Evolutionary conservation across 1,140 invertebrate genomes (phyloP).

Genomic region (Brachionus koreanus): DNA sequence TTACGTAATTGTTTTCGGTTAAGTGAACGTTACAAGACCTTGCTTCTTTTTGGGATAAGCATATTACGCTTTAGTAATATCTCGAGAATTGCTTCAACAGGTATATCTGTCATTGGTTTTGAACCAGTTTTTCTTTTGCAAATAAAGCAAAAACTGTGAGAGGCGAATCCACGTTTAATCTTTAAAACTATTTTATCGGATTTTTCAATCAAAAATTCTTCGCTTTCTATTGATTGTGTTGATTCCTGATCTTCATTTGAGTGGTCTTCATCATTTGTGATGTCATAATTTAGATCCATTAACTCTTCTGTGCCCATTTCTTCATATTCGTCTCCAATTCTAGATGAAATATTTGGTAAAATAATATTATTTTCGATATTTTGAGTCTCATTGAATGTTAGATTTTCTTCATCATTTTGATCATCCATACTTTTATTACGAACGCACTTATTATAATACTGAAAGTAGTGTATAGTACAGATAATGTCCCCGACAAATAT

Average conservation of each 20-base stretch:
- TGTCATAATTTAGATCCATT: too few species aligned
- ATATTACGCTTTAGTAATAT: background rate
- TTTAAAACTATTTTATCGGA: background rate
- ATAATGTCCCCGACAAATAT: background rate
- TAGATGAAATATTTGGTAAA: background rate
- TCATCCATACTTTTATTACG: background rate
- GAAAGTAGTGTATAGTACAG: background rate
- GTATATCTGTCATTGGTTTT: background rate
- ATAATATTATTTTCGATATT: background rate
- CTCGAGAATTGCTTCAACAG: background rate
- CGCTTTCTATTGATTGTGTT: too few species aligned
- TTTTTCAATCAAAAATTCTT: background rate
- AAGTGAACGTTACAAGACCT: background rate
- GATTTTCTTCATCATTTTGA: background rate
- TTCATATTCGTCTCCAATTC: background rate
- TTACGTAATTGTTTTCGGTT: background rate
- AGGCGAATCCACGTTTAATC: background rate
- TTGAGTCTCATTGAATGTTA: background rate
- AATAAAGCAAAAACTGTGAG: background rate
- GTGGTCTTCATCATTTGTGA: too few species aligned
- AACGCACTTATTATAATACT: background rate
- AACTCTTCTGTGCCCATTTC: too few species aligned
- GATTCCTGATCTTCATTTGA: too few species aligned
- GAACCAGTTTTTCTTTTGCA: slow-evolving; percentile 2
- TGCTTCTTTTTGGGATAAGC: background rate